phyloP scores from a whole-genome alignment of 2,797 vertebrate species.

The Acropternis orthonyx region DNA sequence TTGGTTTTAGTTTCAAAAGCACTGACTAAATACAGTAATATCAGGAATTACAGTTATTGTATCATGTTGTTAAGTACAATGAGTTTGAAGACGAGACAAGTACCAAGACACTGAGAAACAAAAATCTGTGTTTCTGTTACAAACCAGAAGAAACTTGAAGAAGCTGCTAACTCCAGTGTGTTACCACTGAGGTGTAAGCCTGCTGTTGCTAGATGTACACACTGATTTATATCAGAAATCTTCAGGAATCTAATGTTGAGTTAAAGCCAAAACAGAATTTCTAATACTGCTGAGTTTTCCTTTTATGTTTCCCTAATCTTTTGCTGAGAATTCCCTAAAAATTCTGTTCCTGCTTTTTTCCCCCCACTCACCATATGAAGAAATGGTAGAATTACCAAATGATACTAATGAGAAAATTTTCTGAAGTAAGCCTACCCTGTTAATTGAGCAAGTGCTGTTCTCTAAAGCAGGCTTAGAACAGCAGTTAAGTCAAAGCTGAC shows the following conservation, averaged over 20 bases:
- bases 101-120: background rate
- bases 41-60: background rate
- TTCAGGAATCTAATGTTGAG: background rate
- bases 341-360: background rate
- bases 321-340: background rate
- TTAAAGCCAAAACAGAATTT: background rate
- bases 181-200: background rate
- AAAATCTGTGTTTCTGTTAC: background rate
- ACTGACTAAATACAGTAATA: background rate
- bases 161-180: background rate
- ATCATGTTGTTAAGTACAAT: background rate
- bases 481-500: background rate
- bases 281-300: background rate
- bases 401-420: background rate
- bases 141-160: background rate
- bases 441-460: background rate
- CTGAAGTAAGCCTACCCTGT: background rate
- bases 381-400: background rate
- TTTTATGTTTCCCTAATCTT: background rate
- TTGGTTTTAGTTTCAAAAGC: background rate
- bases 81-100: background rate
- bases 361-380: background rate
- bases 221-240: background rate
- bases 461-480: background rate
- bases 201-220: background rate